Evolutionary conservation across 2,797 vertebrate genomes (phyloP), one percentile per base, ranked within the genome.

Genomic region (Chelmon rostratus): DNA sequence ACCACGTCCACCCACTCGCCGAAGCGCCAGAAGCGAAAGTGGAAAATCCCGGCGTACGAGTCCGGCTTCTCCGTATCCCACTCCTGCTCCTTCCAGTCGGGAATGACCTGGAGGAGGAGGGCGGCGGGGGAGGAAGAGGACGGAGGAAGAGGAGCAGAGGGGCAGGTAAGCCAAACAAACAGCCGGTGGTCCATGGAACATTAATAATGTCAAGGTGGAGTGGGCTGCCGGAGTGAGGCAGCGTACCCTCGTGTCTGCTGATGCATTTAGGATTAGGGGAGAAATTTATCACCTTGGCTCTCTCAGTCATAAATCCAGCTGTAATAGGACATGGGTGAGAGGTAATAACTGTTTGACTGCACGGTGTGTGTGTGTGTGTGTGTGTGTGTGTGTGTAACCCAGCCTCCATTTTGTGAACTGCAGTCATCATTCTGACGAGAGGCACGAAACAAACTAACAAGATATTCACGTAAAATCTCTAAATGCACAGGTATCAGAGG

Each of bases 21-120:
- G 0, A 99, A 99, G 65, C 97, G 97, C 98, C 98, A 99, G 93
- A 99, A 99, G 15, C 97, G 96, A 88, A 99, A 99, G 84, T 99
- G 98, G 93, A 99, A 99, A 84, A 99, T 99, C 33, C 98, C 98
- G 0, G 89, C 94, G 0, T 99, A 99, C 35, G 90, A 94, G 1
- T 96, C 95, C 0, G 97, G 95, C 77, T 96, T 97, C 87, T 99
- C 96, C 0, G 96, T 62, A 6, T 96, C 95, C 98, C 98, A 99
- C 59, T 99, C 98, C 90, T 99, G 98, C 77, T 99, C 98, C 85
- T 98, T 98, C 98, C 98, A 99, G 87, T 98, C 96, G 0, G 98
- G 98, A 81, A 99, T 99, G 33, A 99, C 98, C 98, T 99, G 88
- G 13, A 25, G 50, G 23, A 19, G 18, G 58, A 7, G 11, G 87